Conservation (phyloP, 2,888 invertebrate genomes). For the Macaria notata region DNA sequence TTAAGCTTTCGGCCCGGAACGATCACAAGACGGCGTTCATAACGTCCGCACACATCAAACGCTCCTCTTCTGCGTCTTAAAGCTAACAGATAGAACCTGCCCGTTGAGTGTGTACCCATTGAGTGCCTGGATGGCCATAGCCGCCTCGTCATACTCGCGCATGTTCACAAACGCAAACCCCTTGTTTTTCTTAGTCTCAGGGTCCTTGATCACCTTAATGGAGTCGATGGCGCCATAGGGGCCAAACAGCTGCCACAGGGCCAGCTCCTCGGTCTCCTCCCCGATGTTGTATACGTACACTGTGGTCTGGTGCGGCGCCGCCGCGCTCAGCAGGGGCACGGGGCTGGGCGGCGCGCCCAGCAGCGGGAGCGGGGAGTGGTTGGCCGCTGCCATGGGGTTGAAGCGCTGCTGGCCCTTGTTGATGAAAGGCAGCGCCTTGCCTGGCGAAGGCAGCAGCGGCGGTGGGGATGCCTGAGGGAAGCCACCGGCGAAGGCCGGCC, state of each 20-base stretch:
- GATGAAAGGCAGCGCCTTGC: slow-evolving; percentile 78
- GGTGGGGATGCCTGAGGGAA: slow-evolving; percentile 75
- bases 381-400: slow-evolving; percentile 76
- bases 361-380: slow-evolving; percentile 71
- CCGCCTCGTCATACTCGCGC: slow-evolving; percentile 80
- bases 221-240: slow-evolving; percentile 80
- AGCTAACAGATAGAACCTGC: slow-evolving; percentile 81
- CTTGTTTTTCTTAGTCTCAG: slow-evolving; percentile 80
- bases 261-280: slow-evolving; percentile 78
- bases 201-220: slow-evolving; percentile 80
- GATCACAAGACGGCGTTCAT: slow-evolving; percentile 68
- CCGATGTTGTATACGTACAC: slow-evolving; percentile 81
- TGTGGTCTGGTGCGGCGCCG: slow-evolving; percentile 73
- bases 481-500: slow-evolving; percentile 65
- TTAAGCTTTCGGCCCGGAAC: slow-evolving; percentile 75
- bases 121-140: slow-evolving; percentile 79
- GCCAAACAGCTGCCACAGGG: slow-evolving; percentile 79
- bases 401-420: slow-evolving; percentile 78
- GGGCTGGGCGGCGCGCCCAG: slow-evolving; percentile 73
- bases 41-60: slow-evolving; percentile 72
- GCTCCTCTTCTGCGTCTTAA: slow-evolving; percentile 81
- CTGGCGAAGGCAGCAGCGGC: slow-evolving; percentile 74
- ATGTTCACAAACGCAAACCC: slow-evolving; percentile 80
- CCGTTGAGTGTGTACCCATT: slow-evolving; percentile 81
- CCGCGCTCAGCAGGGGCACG: slow-evolving; percentile 66